phyloP scores from a whole-genome alignment of 2,113 vertebrate genomes.

The Hystrix brachyura region DNA sequence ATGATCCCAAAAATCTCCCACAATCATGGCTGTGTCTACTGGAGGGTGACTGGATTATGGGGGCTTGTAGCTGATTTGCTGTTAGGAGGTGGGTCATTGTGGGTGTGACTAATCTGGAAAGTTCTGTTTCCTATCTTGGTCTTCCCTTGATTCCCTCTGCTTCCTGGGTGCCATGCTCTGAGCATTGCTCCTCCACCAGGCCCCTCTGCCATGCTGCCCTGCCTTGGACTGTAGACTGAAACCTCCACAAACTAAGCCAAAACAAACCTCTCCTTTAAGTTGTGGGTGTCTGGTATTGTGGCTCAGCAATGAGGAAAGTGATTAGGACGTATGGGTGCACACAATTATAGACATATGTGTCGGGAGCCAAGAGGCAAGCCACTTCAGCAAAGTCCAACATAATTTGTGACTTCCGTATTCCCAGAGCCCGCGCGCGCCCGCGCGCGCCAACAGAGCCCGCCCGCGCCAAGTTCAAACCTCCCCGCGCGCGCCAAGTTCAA shows the following conservation, averaged over 20 bases:
- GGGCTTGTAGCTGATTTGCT: background rate
- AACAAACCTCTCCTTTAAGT: background rate
- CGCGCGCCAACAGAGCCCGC: too few species aligned
- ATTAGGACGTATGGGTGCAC: too few species aligned
- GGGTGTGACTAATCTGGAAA: background rate
- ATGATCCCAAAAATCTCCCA: background rate
- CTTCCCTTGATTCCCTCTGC: background rate
- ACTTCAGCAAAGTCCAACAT: too few species aligned
- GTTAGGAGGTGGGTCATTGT: background rate
- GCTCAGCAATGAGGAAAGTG: background rate
- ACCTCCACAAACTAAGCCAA: background rate
- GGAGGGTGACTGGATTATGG: background rate
- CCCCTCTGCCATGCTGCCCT: background rate
- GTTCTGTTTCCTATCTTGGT: background rate
- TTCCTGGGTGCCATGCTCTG: background rate
- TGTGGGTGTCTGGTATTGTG: background rate
- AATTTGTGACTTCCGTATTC: too few species aligned
- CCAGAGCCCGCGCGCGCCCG: too few species aligned
- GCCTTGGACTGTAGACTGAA: background rate
- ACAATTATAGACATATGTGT: background rate
- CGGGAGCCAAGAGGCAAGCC: too few species aligned
- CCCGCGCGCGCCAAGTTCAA: too few species aligned
- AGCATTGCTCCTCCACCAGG: background rate
- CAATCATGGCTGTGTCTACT: background rate
- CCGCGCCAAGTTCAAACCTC: too few species aligned